Percentiles rank a stretch among this genome's conserved stretches.
phyloP scores from a whole-genome alignment of 2,888 invertebrate species.

The Eilema sororculum region DNA sequence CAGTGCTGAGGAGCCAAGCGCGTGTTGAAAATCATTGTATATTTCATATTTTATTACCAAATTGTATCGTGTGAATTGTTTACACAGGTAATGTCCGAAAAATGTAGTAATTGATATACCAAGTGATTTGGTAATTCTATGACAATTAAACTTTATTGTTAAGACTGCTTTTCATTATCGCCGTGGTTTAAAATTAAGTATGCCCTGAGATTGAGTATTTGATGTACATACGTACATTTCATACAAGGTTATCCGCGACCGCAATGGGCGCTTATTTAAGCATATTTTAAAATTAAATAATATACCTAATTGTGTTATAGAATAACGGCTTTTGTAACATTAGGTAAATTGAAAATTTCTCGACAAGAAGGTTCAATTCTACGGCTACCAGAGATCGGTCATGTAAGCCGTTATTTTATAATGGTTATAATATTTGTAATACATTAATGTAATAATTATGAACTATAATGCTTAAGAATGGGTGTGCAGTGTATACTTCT shows the following conservation, averaged over 20 bases:
- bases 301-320: background rate
- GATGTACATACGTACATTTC: background rate
- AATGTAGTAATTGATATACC: conserved; percentile 45
- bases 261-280: conserved; percentile 35
- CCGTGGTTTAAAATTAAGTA: conserved; percentile 2
- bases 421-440: conserved; percentile 6
- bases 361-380: background rate
- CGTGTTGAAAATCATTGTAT: conserved; percentile 35
- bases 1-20: conserved; percentile 16
- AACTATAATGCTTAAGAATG: conserved; percentile 3
- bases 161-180: conserved; percentile 41
- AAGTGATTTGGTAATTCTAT: conserved; percentile 41
- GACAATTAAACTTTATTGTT: conserved; percentile 41
- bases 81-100: conserved; percentile 36
- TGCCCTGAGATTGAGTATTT: background rate
- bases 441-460: background rate
- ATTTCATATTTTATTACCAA: conserved; percentile 48
- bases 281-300: conserved; percentile 24
- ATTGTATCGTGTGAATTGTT: conserved; percentile 43
- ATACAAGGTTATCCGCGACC: background rate
- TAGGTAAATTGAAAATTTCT: background rate
- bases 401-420: background rate
- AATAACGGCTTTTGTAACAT: background rate
- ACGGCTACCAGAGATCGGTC: background rate
- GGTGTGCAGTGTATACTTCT: conserved; percentile 2